phyloP scores from a whole-genome alignment of 1,140 invertebrate species.

The Drosophila micromelanica region DNA sequence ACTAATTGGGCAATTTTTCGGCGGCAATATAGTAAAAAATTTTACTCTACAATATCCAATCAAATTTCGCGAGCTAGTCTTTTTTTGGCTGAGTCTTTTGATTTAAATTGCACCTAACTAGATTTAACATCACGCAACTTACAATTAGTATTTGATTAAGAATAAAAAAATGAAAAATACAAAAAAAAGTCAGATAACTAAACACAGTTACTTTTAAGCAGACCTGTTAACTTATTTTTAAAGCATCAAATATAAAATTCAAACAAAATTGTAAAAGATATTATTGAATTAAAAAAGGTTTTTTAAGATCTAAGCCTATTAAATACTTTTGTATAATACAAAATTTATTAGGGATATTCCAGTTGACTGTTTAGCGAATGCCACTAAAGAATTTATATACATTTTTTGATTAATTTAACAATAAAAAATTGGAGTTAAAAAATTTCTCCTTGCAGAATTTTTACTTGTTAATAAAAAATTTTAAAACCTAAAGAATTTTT shows the following conservation, averaged over 20 bases:
- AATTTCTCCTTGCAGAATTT: too few relatives aligned
- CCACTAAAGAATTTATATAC: background rate
- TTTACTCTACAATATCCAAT: constrained; percentile 25
- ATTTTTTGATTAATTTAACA: constrained; percentile 2
- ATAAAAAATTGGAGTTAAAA: background rate
- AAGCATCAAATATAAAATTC: background rate
- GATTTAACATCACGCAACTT: constrained; percentile 50
- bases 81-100: constrained; percentile 51
- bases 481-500: too few relatives aligned
- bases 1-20: constrained; percentile 38
- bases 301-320: too few relatives aligned
- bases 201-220: constrained; percentile 32
- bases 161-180: constrained; percentile 18
- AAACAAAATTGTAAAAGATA: too few relatives aligned
- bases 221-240: constrained; percentile 11
- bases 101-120: constrained; percentile 35
- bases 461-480: too few relatives aligned
- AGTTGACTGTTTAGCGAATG: too few relatives aligned
- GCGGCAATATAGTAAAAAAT: constrained; percentile 18
- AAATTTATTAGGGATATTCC: background rate
- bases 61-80: constrained; percentile 47
- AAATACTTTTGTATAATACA: background rate
- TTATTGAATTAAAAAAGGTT: too few relatives aligned
- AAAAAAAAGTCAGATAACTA: constrained; percentile 23
- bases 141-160: constrained; percentile 30